Evolutionary conservation across 23 tunicate genomes (phyloP), one percentile per base, ranked within the genome.

Genomic region (Styela clava): DNA sequence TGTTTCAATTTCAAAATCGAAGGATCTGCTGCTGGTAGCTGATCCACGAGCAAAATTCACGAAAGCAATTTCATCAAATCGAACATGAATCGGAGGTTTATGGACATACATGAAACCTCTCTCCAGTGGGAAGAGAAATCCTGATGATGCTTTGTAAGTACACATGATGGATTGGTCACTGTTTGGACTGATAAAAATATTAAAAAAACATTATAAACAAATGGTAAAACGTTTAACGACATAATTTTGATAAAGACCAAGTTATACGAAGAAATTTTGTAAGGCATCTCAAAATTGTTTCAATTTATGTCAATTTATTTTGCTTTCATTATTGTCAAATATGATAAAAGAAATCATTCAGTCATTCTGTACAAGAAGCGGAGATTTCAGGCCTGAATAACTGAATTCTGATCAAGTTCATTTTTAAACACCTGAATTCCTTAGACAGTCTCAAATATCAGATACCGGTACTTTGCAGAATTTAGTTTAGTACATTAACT

Each of bases 51-150:
- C 99, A 77, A 95, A 95, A 83, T 95, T 95, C 32, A 95, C 99
- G 81, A 18, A 79, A 20, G 88, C 96, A 69, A 95, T 95, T 64
- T 95, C 99, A 62, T 95, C 99, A 32, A 95, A 95, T 12, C 99
- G 88, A 34, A 95, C 89, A 65, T 95, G 95, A 7, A 95, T 79
- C 0, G 99, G 99, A 0, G 99, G 99, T 61, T 95, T 95, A 73
- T 87, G 92, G n/a, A 95, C 89, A 84, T 95, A 95, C 96, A 95
- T 95, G 74, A 95, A 90, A 1, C 96, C 99, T 29, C 99, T 86
- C 71, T 87, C 94, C 23, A 95, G 84, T 0, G 99, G 99, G 68
- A 85, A 95, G n/a, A 95, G 77, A 74, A 95, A 86, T 2, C 99
- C 99, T 0, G 89, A 83, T 1, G 88, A 86, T 2, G 99, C 99